Percentiles rank a stretch among this genome's conserved stretches.
These are phyloP conservation scores for Clanis bilineata DNA, from an alignment of 2,888 invertebrate genomes.

Conservation along the genomic window DNA sequence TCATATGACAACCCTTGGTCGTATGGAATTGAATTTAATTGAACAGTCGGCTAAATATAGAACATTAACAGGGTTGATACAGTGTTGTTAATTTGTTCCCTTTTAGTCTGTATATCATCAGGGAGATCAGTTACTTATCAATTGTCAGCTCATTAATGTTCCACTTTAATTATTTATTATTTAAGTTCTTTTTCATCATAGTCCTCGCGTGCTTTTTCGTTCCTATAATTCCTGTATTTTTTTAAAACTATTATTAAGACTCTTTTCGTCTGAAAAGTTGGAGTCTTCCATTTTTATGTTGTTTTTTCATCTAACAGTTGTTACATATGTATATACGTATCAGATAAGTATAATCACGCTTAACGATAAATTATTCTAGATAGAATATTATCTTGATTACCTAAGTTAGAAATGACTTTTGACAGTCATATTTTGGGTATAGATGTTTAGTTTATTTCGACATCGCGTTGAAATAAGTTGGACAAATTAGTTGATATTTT, in stretches of 20 bases:
- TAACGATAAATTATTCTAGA: neutral
- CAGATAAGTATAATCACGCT: neutral
- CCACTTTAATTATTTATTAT: neutral
- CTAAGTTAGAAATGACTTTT: neutral
- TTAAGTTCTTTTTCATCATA: neutral
- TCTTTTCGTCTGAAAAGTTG: too few species aligned
- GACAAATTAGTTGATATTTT: neutral
- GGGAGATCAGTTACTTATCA: neutral
- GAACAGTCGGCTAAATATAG: constrained; percentile 68
- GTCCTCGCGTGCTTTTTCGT: too few species aligned
- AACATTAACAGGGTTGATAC: constrained; percentile 20
- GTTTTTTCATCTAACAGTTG: too few species aligned
- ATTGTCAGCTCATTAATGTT: neutral
- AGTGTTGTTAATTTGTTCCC: constrained; percentile 9
- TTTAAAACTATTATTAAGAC: too few species aligned
- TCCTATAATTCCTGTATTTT: too few species aligned
- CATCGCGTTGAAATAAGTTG: neutral
- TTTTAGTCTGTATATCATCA: neutral
- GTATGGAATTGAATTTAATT: constrained; percentile 74
- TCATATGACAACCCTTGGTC: constrained; percentile 61
- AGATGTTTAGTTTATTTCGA: neutral
- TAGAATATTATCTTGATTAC: neutral
- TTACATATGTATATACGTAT: too few species aligned
- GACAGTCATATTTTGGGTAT: neutral
- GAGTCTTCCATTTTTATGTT: neutral